A percentile compares a stretch with the other conserved stretches of the same genome.
phyloP scores from a whole-genome alignment of 2,888 invertebrate genomes.

The Ormia ochracea region DNA sequence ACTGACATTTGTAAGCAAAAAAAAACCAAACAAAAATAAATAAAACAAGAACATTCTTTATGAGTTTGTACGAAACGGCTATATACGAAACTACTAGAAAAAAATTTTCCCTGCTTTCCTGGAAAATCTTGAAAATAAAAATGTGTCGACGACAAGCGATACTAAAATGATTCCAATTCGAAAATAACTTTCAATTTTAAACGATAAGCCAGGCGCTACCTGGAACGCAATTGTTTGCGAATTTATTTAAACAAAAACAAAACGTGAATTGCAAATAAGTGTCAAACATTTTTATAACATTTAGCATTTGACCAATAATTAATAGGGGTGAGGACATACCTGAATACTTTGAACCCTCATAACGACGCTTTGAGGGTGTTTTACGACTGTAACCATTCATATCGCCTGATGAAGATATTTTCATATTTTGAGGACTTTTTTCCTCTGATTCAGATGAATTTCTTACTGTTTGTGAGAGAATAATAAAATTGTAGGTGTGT shows the following conservation, averaged over 20 bases:
- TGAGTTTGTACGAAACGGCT: too few relatives aligned
- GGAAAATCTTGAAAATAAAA: too few relatives aligned
- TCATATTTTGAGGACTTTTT: slow-evolving; percentile 52
- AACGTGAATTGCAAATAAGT: background rate
- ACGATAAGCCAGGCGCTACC: background rate
- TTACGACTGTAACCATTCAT: slow-evolving; percentile 76
- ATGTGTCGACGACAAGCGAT: too few relatives aligned
- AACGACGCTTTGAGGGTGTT: slow-evolving; percentile 74
- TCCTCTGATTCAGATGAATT: slow-evolving; percentile 63
- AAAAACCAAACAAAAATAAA: too few relatives aligned
- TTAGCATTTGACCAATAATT: slow-evolving; percentile 1
- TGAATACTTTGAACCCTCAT: slow-evolving; percentile 75
- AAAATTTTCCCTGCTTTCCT: too few relatives aligned
- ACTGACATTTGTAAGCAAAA: too few relatives aligned
- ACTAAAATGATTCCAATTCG: too few relatives aligned
- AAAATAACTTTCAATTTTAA: too few relatives aligned
- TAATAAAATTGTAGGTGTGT: slow-evolving; percentile 20
- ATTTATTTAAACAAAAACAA: background rate
- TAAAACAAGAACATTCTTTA: too few relatives aligned
- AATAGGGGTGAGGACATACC: slow-evolving; percentile 67
- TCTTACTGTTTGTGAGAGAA: slow-evolving; percentile 59
- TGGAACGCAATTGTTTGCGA: background rate
- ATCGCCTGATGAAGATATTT: slow-evolving; percentile 66
- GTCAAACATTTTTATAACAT: background rate
- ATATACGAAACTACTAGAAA: too few relatives aligned